These are phyloP conservation scores for Oxytorus armatus DNA, from an alignment of 2,888 invertebrate species.

Conservation along the genomic window DNA sequence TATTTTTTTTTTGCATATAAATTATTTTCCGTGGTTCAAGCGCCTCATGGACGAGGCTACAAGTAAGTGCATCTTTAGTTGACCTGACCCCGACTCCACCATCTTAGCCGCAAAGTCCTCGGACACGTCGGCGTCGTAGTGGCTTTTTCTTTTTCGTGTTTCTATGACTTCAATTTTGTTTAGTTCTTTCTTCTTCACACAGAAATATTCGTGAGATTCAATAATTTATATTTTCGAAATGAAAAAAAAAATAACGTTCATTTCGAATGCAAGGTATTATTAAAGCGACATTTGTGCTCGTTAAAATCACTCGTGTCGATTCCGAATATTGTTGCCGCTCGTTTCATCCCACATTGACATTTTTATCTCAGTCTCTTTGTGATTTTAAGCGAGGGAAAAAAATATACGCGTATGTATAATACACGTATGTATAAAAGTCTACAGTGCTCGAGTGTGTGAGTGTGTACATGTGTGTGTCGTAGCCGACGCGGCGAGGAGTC, in stretches of 20 bases:
- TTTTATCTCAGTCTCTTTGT: slow-evolving; percentile 49
- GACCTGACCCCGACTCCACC: slow-evolving; percentile 48
- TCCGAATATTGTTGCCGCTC: slow-evolving; percentile 29
- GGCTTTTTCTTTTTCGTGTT: too few relatives aligned
- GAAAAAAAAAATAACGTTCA: too few relatives aligned
- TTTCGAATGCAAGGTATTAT: too few relatives aligned
- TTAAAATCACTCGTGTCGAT: slow-evolving; percentile 34
- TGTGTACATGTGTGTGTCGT: slow-evolving; percentile 22
- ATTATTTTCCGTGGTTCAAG: too few relatives aligned
- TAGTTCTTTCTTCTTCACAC: too few relatives aligned
- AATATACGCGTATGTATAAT: not conserved
- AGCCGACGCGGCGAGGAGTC: slow-evolving; percentile 47
- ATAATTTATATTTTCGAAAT: too few relatives aligned
- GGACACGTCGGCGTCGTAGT: slow-evolving; percentile 37
- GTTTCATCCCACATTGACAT: slow-evolving; percentile 19
- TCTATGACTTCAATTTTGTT: too few relatives aligned
- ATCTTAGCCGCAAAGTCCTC: slow-evolving; percentile 34
- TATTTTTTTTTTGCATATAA: too few relatives aligned
- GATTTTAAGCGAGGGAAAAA: slow-evolving; percentile 49
- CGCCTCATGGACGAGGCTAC: too few relatives aligned
- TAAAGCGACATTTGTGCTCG: too few relatives aligned
- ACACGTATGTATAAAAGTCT: not conserved
- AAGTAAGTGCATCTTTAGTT: slow-evolving; percentile 39
- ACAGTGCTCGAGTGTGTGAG: not conserved
- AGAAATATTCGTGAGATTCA: too few relatives aligned